Evolutionary conservation across 2,113 vertebrate species (phyloP), one percentile per base, ranked within the genome.

Genomic region (Hemicordylus capensis): DNA sequence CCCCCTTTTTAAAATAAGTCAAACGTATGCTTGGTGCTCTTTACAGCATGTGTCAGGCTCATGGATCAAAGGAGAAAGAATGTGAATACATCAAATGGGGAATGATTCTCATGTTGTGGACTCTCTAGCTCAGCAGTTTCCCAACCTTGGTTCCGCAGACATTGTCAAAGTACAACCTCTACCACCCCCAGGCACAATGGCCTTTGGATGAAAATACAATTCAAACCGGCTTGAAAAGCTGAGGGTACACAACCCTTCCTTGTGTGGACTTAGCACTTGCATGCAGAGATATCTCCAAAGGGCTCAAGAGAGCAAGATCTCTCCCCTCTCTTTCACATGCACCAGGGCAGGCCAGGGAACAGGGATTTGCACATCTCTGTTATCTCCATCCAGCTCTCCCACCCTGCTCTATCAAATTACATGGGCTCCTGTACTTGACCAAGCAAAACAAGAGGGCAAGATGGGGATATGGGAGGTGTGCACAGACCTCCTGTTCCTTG

Each of bases 11-110:
- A 76, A 58, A 34, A 39, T 37, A 58, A 59, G 34, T 56, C 17
- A 83, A 83, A 26, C 9, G 72, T 0, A 1, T 79, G 69, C 34
- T 0, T 81, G 76, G 89, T 76, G 42, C 24, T 70, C 46, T 42
- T 31, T 73, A 87, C 64, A 85, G 28, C 6, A 66, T 54, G 20
- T 48, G 61, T 72, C 86, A 87, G 63, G 28, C 0, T 0, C 11
- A 72, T 51, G 66, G 48, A 73, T n/a, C 51, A 73, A 79, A 83
- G 63, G 88, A 85, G 63, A 66, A 66, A 76, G 75, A 78, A 56
- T 15, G 39, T 39, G 34, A 39, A 20, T 69, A 5, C 20, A 76
- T 42, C 2, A 54, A 54, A 28, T 28, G 81, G 76, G 85, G 63
- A 86, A 54, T 76, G 84, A 37, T 72, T 89, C 87, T 82, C 48